phyloP scores from a whole-genome alignment of 2,113 vertebrate species.

The Xenopus tropicalis region UCB_Xtro_10.0 CM004450.2:121884501-121885000 shows the following conservation, averaged over 20 bases:
- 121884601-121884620: constrained; percentile 31
- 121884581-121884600: constrained; percentile 39
- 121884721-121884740: constrained; percentile 32
- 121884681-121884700: constrained; percentile 22
- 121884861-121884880: constrained; percentile 39
- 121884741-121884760: constrained; percentile 34
- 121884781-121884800: constrained; percentile 1
- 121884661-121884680: constrained; percentile 21
- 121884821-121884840: constrained; percentile 13
- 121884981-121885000: constrained; percentile 49
- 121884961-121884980: constrained; percentile 54
- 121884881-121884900: constrained; percentile 50
- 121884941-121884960: constrained; percentile 48
- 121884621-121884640: constrained; percentile 32
- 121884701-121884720: constrained; percentile 24
- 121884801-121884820: constrained; percentile 24
- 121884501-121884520: no score
- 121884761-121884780: not conserved
- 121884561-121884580: constrained; percentile 17
- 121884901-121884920: constrained; percentile 50
- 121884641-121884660: constrained; percentile 19
- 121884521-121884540: no score
- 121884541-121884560: not conserved
- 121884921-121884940: constrained; percentile 56
- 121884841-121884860: constrained; percentile 3